Base-by-base conservation (phyloP, 2,113 vertebrate species). In the Promerops cafer region DNA sequence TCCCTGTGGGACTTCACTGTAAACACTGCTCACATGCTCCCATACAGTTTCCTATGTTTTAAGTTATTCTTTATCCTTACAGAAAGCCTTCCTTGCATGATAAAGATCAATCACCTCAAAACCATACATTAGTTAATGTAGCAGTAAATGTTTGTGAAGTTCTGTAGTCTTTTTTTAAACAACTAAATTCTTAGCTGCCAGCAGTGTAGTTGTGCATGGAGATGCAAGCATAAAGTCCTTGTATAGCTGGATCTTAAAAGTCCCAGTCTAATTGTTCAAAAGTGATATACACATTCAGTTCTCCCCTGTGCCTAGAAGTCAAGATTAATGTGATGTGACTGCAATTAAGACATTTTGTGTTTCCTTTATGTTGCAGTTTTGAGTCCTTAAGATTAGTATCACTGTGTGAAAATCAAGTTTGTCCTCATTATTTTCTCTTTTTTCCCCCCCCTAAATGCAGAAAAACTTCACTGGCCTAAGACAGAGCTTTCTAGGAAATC, bases 401-500 rank as follows among this genome's bases (percentile, higher is more conserved):
- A 3, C 23, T 63, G 7, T 45, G 16, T 69, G 42, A 68, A 94
- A 37, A 54, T 20, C 16, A 20, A 31, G 39, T 80, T 60, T 79
- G 20, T 70, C 31, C 50, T 86, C 35, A 71, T 26, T 45, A 50
- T 27, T 40, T 33, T 30, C 6, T 66, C 21, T 21, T 31, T 57
- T 3, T 1, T 3, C 0, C 0, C 16, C 7, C 30, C 85, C 77
- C 33, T 88, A 77, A 83, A 97, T 87, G 79, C 97, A 99, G 99
- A 99, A 97, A 98, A 97, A 75, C 99, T 99, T 96, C 99, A 98
- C 91, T 99, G 99, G 99, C 99, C 98, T 61, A 97, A 99, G 72
- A 97, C 97, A 79, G 99, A 99, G 92, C 97, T 98, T 96, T 98
- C 99, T 49, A 98, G 98, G 96, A 99, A 98, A 97, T 98, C 98